Evolutionary conservation across 2,888 invertebrate species (phyloP).

Genomic region (Orthosia cruda): DNA sequence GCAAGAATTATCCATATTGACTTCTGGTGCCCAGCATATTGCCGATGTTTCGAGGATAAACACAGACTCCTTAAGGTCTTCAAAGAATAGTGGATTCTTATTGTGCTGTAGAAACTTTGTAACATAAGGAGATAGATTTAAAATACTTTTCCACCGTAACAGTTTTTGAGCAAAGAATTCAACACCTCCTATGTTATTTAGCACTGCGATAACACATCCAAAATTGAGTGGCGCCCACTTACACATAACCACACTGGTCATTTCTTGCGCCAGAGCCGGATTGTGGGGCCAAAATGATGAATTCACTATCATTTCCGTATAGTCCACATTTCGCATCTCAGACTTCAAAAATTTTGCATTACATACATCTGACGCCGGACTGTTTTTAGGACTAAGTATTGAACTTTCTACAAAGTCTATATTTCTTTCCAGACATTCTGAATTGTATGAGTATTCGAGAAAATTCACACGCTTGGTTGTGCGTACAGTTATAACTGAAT

Average conservation of each 20-base stretch:
- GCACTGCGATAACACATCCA: conserved; percentile 76
- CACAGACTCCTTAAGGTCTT: conserved; percentile 76
- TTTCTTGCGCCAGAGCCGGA: conserved; percentile 77
- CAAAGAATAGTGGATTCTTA: conserved; percentile 65
- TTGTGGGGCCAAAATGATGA: conserved; percentile 85
- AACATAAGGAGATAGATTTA: conserved; percentile 77
- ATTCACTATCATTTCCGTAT: conserved; percentile 82
- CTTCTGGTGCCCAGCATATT: conserved; percentile 80
- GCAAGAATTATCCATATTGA: conserved; percentile 74
- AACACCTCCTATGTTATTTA: conserved; percentile 85
- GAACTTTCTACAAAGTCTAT: conserved; percentile 77
- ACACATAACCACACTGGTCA: conserved; percentile 74
- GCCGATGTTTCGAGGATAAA: conserved; percentile 77
- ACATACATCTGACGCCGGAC: conserved; percentile 78
- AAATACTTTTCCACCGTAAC: conserved; percentile 72
- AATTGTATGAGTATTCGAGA: conserved; percentile 79
- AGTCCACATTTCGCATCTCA: conserved; percentile 78
- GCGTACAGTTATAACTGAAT: conserved; percentile 77
- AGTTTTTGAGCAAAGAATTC: conserved; percentile 74
- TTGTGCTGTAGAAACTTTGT: conserved; percentile 63
- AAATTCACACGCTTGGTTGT: conserved; percentile 81
- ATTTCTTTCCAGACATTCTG: conserved; percentile 80
- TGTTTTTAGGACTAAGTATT: conserved; percentile 76
- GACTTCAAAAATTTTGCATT: conserved; percentile 70
- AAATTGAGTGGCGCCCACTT: conserved; percentile 83